Evolutionary conservation across 2,888 invertebrate species (phyloP).

Genomic region (Oscheius myriophilus): DNA sequence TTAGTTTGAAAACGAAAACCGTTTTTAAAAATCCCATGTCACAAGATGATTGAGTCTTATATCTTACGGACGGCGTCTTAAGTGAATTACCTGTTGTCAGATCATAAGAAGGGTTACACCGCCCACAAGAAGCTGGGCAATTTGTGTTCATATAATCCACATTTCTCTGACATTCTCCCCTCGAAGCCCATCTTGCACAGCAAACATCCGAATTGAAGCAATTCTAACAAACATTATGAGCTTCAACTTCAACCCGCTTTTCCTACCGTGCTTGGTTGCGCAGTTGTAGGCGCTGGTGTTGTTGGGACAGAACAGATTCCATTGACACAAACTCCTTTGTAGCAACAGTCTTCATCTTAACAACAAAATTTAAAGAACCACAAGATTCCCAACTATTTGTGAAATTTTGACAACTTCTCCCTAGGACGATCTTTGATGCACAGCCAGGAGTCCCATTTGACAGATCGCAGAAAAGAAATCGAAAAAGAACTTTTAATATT

Average conservation of each 20-base stretch:
- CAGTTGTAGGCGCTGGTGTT: neutral
- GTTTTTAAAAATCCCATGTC: no score
- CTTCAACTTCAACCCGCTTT: no score
- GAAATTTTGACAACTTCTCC: neutral
- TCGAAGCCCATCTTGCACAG: constrained; percentile 3
- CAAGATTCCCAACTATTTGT: neutral
- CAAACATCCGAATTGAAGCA: neutral
- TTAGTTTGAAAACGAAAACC: no score
- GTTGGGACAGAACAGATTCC: constrained; percentile 38
- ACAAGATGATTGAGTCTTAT: no score
- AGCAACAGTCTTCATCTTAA: constrained; percentile 49
- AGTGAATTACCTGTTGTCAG: neutral
- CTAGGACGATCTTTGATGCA: constrained; percentile 2
- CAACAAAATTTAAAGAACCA: constrained; percentile 32
- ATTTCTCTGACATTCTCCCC: neutral
- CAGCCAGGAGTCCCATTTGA: constrained; percentile 7
- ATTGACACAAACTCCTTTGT: constrained; percentile 45
- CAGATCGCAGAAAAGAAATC: constrained; percentile 14
- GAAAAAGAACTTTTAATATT: neutral
- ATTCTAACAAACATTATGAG: neutral
- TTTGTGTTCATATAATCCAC: neutral
- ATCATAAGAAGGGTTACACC: neutral
- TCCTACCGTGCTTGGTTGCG: neutral
- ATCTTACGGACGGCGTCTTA: no score
- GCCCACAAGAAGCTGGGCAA: neutral